Evolutionary conservation across 2,888 invertebrate genomes (phyloP).

Genomic region (Zhuqinia jingwanae): DNA sequence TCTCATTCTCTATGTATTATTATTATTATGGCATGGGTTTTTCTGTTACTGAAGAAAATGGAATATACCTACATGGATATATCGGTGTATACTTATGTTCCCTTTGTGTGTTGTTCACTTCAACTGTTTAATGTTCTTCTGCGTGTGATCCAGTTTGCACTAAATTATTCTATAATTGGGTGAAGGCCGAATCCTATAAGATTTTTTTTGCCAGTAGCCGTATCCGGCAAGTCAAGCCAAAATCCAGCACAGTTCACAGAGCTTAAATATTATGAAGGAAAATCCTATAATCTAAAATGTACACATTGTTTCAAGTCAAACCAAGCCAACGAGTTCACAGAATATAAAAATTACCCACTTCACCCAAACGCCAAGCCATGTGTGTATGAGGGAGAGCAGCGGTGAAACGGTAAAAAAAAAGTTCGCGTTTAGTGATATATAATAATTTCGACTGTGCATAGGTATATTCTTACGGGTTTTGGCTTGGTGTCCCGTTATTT

Average conservation of each 20-base stretch:
- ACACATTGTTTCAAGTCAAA: constrained; percentile 25
- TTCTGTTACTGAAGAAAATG: constrained; percentile 31
- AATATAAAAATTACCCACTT: constrained; percentile 36
- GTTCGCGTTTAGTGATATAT: neutral
- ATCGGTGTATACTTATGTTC: too few relatives aligned
- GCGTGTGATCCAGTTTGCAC: constrained; percentile 65
- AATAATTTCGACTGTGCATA: neutral
- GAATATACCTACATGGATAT: constrained; percentile 10
- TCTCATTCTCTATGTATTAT: neutral
- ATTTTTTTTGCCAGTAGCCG: constrained; percentile 58
- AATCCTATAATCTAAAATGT: constrained; percentile 35
- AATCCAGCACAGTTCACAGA: constrained; percentile 9
- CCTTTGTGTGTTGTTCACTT: neutral
- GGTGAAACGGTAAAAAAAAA: neutral
- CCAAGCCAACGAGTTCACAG: neutral
- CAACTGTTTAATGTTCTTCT: constrained; percentile 24
- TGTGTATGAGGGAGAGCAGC: constrained; percentile 16
- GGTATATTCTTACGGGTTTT: neutral
- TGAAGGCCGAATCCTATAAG: constrained; percentile 71
- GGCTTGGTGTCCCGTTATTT: neutral
- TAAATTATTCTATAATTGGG: constrained; percentile 75
- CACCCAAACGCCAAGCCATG: neutral
- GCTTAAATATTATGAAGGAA: constrained; percentile 21
- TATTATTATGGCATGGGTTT: too few relatives aligned
- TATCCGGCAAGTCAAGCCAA: constrained; percentile 62